Evolutionary conservation across 2,888 invertebrate species (phyloP).

Genomic region (Pyrrhia umbra): DNA sequence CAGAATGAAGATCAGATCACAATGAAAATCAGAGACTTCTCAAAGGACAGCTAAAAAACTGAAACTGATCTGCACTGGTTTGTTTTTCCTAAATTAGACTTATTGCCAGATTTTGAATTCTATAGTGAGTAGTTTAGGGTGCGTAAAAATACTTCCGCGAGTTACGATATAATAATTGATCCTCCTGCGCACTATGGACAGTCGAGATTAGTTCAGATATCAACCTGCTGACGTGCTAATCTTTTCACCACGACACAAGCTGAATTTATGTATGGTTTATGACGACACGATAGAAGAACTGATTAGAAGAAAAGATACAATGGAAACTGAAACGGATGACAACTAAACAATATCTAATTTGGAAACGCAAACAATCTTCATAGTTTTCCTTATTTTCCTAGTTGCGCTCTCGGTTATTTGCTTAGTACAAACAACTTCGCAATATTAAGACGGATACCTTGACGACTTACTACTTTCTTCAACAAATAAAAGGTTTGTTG

Average conservation of each 20-base stretch:
- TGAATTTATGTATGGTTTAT: neutral
- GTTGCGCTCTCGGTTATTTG: slow-evolving; percentile 29
- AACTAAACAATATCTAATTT: slow-evolving; percentile 9
- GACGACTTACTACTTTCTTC: slow-evolving; percentile 39
- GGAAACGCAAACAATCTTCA: slow-evolving; percentile 4
- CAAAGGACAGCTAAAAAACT: no score
- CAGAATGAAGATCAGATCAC: neutral
- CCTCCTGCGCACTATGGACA: neutral
- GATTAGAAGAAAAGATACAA: slow-evolving; percentile 30
- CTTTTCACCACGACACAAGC: neutral
- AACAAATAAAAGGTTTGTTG: slow-evolving; percentile 29
- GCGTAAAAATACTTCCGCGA: no score
- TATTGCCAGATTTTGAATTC: no score
- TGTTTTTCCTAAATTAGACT: no score
- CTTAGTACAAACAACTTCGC: slow-evolving; percentile 36
- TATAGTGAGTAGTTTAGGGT: no score
- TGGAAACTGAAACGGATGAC: slow-evolving; percentile 35
- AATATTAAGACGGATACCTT: slow-evolving; percentile 38
- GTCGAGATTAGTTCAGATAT: neutral
- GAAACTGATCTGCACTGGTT: no score
- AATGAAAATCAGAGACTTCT: no score
- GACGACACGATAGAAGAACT: neutral
- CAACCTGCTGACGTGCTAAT: neutral
- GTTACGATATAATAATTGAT: no score
- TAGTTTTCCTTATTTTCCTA: slow-evolving; percentile 35